A percentile compares a stretch with the other conserved stretches of the same genome.
Evolutionary conservation across 2,797 vertebrate genomes (phyloP).

Genomic region (Platalea minor): DNA sequence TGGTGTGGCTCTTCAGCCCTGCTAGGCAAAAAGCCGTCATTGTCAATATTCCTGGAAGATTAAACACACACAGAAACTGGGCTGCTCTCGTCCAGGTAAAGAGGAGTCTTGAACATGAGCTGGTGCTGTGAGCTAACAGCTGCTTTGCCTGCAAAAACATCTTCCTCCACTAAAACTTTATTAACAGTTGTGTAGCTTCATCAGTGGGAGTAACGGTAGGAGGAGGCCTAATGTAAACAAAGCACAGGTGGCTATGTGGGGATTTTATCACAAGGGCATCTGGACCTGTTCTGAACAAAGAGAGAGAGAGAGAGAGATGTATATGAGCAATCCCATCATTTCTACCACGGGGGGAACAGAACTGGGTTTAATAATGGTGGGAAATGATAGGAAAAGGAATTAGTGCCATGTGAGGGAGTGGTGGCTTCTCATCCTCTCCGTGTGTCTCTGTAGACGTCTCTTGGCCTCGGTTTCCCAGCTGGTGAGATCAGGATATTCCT

Average conservation of each 20-base stretch:
- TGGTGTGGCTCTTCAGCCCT: neutral
- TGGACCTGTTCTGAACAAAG: neutral
- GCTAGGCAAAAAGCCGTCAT: neutral
- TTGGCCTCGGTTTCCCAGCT: neutral
- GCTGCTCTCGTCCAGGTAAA: neutral
- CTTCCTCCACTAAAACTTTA: neutral
- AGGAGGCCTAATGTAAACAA: constrained; percentile 15
- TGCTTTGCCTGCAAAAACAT: neutral
- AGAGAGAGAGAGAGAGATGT: too few relatives aligned
- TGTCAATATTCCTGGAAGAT: neutral
- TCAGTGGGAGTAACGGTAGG: neutral
- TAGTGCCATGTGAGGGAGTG: neutral
- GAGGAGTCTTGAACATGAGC: neutral
- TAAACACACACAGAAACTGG: neutral
- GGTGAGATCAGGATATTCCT: neutral
- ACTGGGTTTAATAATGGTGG: neutral
- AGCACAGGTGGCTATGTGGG: constrained; percentile 8
- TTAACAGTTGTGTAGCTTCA: neutral
- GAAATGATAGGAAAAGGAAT: neutral
- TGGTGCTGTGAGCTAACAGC: neutral
- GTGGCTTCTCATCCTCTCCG: neutral
- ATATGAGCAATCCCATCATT: neutral
- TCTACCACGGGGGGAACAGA: neutral
- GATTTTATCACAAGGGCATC: neutral
- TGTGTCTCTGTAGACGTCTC: neutral